A percentile compares a stretch with the other conserved stretches of the same genome.
phyloP scores from a whole-genome alignment of 1,140 invertebrate genomes.

The Zaprionus ghesquierei region DNA sequence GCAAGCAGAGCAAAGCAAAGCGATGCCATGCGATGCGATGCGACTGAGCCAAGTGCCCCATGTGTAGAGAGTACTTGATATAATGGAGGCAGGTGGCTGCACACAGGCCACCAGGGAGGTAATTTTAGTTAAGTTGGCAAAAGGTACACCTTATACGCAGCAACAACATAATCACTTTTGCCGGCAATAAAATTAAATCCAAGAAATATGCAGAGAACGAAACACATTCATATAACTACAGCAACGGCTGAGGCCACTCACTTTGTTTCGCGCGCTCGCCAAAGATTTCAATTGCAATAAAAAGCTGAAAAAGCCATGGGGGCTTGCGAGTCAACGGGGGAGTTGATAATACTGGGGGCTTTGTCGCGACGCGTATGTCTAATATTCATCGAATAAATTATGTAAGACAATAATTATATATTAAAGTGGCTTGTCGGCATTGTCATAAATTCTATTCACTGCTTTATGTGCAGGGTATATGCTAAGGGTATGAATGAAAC shows the following conservation, averaged over 20 bases:
- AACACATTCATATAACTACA: constrained; percentile 24
- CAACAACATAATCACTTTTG: constrained; percentile 76
- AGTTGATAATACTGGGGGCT: constrained; percentile 46
- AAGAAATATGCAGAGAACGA: constrained; percentile 65
- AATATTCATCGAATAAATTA: constrained; percentile 81
- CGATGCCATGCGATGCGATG: too few species aligned
- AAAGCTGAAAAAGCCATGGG: constrained; percentile 64
- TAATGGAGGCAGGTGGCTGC: constrained; percentile 16
- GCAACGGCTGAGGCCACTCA: constrained; percentile 13
- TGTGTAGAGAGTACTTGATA: constrained; percentile 59
- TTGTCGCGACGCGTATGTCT: constrained; percentile 43
- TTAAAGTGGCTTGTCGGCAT: not conserved
- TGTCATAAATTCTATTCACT: not conserved
- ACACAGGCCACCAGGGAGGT: constrained; percentile 62
- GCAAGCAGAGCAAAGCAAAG: constrained; percentile 27
- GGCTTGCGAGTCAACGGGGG: not conserved
- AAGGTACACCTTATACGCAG: constrained; percentile 58
- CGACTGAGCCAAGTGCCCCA: constrained; percentile 62
- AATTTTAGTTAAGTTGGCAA: constrained; percentile 32
- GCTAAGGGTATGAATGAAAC: not conserved
- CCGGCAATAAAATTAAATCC: constrained; percentile 72
- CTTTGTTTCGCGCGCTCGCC: not conserved
- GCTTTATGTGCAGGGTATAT: not conserved
- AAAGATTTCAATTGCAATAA: constrained; percentile 80
- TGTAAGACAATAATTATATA: constrained; percentile 15